These are phyloP conservation scores for Drosophila lacicola DNA, from an alignment of 2,888 invertebrate genomes.

Conservation along the genomic window DNA sequence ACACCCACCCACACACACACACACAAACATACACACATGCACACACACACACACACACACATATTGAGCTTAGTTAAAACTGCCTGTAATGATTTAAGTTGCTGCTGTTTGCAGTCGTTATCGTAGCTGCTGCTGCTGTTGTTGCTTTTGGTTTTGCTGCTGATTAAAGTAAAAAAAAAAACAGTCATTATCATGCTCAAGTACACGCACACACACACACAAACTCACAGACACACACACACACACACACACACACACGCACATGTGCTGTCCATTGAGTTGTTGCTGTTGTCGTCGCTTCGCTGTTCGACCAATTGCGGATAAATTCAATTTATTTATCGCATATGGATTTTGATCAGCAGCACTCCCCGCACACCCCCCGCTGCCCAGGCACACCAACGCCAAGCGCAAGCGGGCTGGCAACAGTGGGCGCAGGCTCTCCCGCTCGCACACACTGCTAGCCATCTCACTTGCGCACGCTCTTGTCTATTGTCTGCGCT, in stretches of 20 bases:
- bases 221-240: constrained; percentile 19
- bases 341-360: constrained; percentile 79
- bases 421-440: constrained; percentile 21
- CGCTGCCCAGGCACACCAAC: not conserved
- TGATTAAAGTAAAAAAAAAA: constrained; percentile 71
- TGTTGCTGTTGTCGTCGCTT: constrained; percentile 30
- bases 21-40: constrained; percentile 12
- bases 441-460: not conserved
- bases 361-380: not conserved
- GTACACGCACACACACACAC: constrained; percentile 23
- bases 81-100: constrained; percentile 75
- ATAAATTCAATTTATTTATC: constrained; percentile 83
- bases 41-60: constrained; percentile 23
- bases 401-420: constrained; percentile 21
- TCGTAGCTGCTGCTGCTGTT: constrained; percentile 33
- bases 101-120: constrained; percentile 48
- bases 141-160: constrained; percentile 42
- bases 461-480: constrained; percentile 31
- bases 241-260: constrained; percentile 18
- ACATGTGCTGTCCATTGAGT: constrained; percentile 21
- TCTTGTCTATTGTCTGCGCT: constrained; percentile 42
- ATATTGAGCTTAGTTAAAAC: constrained; percentile 74
- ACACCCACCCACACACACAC: constrained; percentile 40
- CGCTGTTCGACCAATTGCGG: constrained; percentile 81
- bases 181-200: constrained; percentile 65